Conservation (phyloP, 2,113 vertebrate species). For the Semnornis frantzii region DNA sequence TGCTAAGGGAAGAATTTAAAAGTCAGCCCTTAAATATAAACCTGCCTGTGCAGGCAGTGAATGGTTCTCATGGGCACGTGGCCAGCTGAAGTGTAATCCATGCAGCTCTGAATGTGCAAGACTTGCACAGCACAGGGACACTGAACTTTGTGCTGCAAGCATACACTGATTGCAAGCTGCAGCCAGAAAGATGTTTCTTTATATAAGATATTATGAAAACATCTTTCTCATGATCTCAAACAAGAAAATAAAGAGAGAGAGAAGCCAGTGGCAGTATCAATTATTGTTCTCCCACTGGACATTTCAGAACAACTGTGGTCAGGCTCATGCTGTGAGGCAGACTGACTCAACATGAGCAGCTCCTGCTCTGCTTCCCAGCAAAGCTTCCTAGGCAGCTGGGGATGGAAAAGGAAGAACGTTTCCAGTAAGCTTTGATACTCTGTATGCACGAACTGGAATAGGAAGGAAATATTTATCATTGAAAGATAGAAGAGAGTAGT, state of each 20-base stretch:
- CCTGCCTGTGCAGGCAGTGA: neutral
- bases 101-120: neutral
- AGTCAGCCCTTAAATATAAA: neutral
- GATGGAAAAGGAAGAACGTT: neutral
- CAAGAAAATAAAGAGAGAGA: neutral
- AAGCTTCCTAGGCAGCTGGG: neutral
- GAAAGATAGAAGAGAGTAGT: neutral
- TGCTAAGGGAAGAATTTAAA: neutral
- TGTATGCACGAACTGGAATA: neutral
- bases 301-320: neutral
- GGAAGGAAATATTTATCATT: neutral
- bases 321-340: neutral
- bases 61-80: neutral
- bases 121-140: neutral
- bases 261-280: neutral
- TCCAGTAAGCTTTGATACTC: neutral
- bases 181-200: neutral
- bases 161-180: neutral
- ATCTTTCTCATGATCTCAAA: neutral
- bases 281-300: neutral
- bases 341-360: neutral
- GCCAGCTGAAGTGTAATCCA: neutral
- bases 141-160: neutral
- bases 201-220: neutral
- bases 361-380: neutral